phyloP scores from a whole-genome alignment of 2,888 invertebrate species.

The Agrochola lota region DNA sequence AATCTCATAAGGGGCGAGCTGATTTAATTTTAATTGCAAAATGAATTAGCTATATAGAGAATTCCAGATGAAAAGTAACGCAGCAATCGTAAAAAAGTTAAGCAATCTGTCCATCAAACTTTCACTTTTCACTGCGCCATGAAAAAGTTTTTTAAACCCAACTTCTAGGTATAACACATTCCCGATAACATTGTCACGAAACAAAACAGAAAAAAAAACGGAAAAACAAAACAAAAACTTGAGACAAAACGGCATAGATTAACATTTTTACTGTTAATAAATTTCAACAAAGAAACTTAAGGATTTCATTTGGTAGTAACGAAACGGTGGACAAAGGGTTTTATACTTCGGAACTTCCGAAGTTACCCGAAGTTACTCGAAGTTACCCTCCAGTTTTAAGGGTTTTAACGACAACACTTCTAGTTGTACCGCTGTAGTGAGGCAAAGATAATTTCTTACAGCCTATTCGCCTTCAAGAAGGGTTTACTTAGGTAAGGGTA shows the following conservation, averaged over 20 bases:
- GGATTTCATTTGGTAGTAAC: conserved; percentile 64
- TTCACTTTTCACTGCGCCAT: neutral
- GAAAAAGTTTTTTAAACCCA: conserved; percentile 17
- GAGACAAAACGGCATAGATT: conserved; percentile 53
- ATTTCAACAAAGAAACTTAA: conserved; percentile 69
- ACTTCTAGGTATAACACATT: conserved; percentile 31
- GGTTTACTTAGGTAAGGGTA: conserved; percentile 60
- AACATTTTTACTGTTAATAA: conserved; percentile 69
- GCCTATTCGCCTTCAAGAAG: conserved; percentile 80
- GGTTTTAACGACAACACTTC: conserved; percentile 86
- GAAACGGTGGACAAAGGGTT: conserved; percentile 65
- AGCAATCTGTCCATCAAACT: neutral
- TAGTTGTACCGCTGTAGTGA: conserved; percentile 76
- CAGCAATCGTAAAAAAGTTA: neutral
- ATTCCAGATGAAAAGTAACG: neutral
- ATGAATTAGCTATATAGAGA: neutral
- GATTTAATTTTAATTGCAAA: neutral
- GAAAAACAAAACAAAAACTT: conserved; percentile 41
- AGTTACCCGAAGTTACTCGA: conserved; percentile 47
- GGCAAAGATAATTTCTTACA: conserved; percentile 85
- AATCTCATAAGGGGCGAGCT: neutral
- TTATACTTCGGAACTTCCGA: conserved; percentile 59
- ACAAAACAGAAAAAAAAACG: conserved; percentile 40
- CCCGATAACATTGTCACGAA: conserved; percentile 57
- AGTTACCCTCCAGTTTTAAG: conserved; percentile 76